Evolutionary conservation across 2,113 vertebrate genomes (phyloP).

Genomic region (Eulacestoma nigropectus): DNA sequence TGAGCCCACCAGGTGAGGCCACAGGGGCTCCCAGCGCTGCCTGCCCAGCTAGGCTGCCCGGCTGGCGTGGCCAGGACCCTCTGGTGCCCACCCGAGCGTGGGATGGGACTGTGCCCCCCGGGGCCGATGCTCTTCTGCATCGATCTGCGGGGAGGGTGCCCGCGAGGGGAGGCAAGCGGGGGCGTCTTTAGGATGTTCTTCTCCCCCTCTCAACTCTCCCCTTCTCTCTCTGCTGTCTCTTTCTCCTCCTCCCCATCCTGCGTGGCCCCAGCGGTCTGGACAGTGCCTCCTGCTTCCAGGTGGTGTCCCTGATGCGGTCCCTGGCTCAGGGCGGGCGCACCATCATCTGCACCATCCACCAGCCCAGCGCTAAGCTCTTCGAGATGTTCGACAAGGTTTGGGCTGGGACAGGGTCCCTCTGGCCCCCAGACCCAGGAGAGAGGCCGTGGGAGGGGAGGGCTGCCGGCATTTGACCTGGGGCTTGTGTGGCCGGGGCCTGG

Average conservation of each 20-base stretch:
- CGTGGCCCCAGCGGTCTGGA: constrained; percentile 85
- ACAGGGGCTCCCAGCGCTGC: not conserved
- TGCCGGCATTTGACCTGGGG: not conserved
- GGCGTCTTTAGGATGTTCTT: not conserved
- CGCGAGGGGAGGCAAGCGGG: too few species aligned
- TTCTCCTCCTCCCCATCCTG: not conserved
- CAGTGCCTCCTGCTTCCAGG: constrained; percentile 95
- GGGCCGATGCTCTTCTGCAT: not conserved
- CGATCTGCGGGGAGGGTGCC: not conserved
- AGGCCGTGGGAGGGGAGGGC: not conserved
- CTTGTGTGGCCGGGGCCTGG: not conserved
- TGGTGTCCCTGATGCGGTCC: constrained; percentile 94
- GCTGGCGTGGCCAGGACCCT: accelerated
- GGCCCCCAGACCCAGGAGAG: not conserved
- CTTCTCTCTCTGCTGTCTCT: not conserved
- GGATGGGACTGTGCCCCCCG: not conserved
- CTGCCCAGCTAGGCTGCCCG: not conserved
- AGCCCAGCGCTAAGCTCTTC: constrained; percentile 98
- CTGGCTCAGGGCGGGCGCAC: constrained; percentile 94
- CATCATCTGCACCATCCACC: constrained; percentile 98
- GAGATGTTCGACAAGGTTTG: constrained; percentile 99
- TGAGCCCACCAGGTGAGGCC: constrained; percentile 91
- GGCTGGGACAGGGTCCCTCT: not conserved
- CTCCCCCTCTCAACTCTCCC: not conserved
- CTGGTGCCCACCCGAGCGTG: not conserved